Percentiles rank a stretch among this genome's conserved stretches.
Evolutionary conservation across 2,113 vertebrate genomes (phyloP).

Genomic region (Sialia sialis): DNA sequence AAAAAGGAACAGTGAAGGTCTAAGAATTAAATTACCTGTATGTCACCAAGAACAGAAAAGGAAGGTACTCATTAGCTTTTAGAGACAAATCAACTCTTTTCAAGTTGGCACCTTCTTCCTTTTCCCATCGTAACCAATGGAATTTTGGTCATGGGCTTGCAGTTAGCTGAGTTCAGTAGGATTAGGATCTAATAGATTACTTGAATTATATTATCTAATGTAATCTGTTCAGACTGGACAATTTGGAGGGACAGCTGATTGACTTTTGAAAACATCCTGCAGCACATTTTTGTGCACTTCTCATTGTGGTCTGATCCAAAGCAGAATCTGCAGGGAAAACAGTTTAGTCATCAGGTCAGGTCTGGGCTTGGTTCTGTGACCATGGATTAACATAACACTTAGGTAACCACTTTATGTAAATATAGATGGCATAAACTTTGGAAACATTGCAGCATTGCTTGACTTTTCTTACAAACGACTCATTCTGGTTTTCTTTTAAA

Average conservation of each 20-base stretch:
- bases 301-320: not conserved
- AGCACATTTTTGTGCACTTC: not conserved
- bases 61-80: not conserved
- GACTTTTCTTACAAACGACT: not conserved
- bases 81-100: not conserved
- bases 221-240: not conserved
- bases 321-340: not conserved
- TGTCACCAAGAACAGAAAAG: not conserved
- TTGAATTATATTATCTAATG: not conserved
- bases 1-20: not conserved
- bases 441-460: not conserved
- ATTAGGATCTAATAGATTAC: not conserved
- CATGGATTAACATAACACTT: not conserved
- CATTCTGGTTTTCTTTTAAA: not conserved
- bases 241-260: not conserved
- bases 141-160: not conserved
- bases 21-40: conserved; percentile 24
- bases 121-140: not conserved
- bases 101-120: not conserved
- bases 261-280: not conserved
- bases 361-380: conserved; percentile 11
- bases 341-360: not conserved
- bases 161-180: not conserved
- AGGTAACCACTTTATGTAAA: conserved; percentile 1
- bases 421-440: not conserved